Percentiles rank a stretch among this genome's conserved stretches.
Conservation (phyloP, 2,888 invertebrate genomes). For the Platycheirus rosarum region DNA sequence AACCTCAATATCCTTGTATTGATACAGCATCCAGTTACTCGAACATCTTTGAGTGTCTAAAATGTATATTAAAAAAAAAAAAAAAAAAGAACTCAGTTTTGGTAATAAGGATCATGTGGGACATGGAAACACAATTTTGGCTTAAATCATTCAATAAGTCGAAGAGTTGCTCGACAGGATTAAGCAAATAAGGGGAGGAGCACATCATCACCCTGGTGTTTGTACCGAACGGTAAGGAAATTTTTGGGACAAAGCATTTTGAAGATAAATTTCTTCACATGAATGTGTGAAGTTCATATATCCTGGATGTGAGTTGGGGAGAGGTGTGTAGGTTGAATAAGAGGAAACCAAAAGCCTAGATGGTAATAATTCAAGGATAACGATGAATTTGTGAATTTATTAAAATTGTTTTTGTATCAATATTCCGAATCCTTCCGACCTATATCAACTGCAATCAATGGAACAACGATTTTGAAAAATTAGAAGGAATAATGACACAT, state of each 20-base stretch:
- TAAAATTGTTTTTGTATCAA: no score
- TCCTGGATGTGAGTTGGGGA: background rate
- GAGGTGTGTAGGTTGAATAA: background rate
- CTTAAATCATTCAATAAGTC: constrained; percentile 69
- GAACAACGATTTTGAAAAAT: no score
- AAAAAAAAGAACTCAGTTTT: constrained; percentile 38
- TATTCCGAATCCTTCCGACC: no score
- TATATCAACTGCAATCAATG: no score
- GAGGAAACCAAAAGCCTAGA: no score
- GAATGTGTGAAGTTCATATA: background rate
- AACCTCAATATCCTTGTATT: constrained; percentile 10
- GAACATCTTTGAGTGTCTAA: constrained; percentile 52
- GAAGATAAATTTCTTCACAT: background rate
- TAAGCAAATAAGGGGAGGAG: constrained; percentile 8
- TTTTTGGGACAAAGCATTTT: background rate
- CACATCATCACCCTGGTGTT: background rate
- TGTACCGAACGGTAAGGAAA: background rate
- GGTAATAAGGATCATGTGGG: constrained; percentile 10
- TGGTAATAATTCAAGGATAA: background rate
- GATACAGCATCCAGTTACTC: constrained; percentile 51
- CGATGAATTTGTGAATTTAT: background rate
- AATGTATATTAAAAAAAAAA: constrained; percentile 37
- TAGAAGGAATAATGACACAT: no score
- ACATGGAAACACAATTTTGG: constrained; percentile 34
- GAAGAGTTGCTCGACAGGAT: constrained; percentile 49